Percentiles rank a stretch among this genome's conserved stretches.
Evolutionary conservation across 1,140 invertebrate species (phyloP).

Genomic region (Anoplolepis gracilipes): DNA sequence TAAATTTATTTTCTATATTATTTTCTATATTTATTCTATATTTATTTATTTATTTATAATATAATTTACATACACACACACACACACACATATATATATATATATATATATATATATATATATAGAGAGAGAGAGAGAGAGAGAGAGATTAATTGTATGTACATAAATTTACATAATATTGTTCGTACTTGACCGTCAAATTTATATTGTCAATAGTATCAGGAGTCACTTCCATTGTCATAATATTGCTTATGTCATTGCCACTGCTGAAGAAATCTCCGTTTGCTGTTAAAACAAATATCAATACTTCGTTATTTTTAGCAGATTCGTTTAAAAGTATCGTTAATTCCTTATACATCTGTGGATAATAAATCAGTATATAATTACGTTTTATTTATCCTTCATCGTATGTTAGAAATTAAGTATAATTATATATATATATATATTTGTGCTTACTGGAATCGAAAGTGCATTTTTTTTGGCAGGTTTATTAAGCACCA

Average conservation of each 20-base stretch:
- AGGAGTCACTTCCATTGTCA: not conserved
- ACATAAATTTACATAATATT: not conserved
- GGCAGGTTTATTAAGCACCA: conserved; percentile 91
- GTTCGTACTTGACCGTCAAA: conserved; percentile 55
- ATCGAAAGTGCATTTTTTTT: conserved; percentile 93
- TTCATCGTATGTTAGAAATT: not conserved
- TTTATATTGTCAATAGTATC: not conserved
- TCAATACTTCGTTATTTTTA: conserved; percentile 87
- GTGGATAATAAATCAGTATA: not conserved
- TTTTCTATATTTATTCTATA: no score
- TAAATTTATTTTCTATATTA: conserved; percentile 2
- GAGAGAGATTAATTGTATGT: no score
- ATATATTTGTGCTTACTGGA: conserved; percentile 67
- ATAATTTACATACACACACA: no score
- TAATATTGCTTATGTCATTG: conserved; percentile 90
- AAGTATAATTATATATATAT: no score
- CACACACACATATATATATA: no score
- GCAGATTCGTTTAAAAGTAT: conserved; percentile 89
- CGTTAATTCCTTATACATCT: conserved; percentile 91
- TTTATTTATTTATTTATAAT: no score
- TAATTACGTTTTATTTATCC: not conserved
- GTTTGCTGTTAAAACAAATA: conserved; percentile 91
- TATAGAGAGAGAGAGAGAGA: no score
- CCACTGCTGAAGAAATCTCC: conserved; percentile 95
- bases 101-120: no score